Conservation (phyloP, 1,140 invertebrate genomes). For the Anastrepha obliqua region DNA sequence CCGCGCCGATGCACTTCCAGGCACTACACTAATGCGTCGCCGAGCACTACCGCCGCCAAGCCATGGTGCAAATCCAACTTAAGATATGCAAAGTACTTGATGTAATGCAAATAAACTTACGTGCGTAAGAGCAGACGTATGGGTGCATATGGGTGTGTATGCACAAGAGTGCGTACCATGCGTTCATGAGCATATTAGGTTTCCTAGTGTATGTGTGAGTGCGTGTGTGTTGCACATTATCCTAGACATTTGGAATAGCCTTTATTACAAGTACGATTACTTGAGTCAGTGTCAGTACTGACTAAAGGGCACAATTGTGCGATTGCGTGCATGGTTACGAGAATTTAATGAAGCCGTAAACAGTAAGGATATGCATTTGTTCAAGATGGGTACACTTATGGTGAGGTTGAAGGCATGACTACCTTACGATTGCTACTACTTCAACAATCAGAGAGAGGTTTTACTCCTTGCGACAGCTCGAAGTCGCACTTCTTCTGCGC, state of each 20-base stretch:
- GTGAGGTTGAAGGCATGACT: no score
- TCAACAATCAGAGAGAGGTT: no score
- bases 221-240: no score
- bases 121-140: background rate
- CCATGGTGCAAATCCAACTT: constrained; percentile 7
- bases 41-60: background rate
- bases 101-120: constrained; percentile 47
- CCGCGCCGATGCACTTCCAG: constrained; percentile 20
- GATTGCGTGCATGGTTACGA: background rate
- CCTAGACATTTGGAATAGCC: background rate
- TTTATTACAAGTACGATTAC: background rate
- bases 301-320: background rate
- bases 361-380: no score
- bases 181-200: no score
- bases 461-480: no score
- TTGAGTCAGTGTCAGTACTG: background rate
- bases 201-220: no score
- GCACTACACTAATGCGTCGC: background rate
- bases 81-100: constrained; percentile 47
- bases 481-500: no score
- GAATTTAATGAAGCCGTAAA: no score
- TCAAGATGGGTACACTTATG: no score
- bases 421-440: no score
- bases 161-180: no score
- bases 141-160: background rate